Evolutionary conservation across 2,113 vertebrate species (phyloP), one percentile per base, ranked within the genome.

Genomic region (Columba janthina): DNA sequence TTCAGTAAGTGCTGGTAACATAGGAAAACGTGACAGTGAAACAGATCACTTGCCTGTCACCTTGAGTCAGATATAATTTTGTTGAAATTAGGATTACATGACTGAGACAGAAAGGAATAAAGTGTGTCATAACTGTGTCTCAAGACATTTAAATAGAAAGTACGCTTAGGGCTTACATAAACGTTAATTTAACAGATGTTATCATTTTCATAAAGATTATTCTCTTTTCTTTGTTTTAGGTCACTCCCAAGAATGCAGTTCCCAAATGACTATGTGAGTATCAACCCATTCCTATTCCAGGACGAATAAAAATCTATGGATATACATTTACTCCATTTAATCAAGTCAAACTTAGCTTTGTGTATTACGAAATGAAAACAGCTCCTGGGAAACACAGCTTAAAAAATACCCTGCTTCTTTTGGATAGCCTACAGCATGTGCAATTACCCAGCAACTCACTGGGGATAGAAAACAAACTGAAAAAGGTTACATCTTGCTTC

Each of bases 401-500:
- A 71, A 79, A 93, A 85, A 32, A 57, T 69, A 38, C 11, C 54
- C 36, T 46, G 24, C 54, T 88, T 90, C 69, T 84, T 89, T 84
- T 24, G 60, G 22, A 81, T 21, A 93, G 56, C 50, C 91, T 84
- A 66, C 58, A 91, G 87, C 91, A 85, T 44, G 54, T 22, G 16
- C 54, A 90, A 82, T 79, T 90, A 90, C 18, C 54, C 38, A 86
- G 75, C n/a, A 89, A 72, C 20, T 84, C 48, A 42, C 17, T 34
- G 42, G 58, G 38, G 60, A 92, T 1, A 83, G 26, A 85, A 97
- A 76, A 92, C 64, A 85, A 85, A 88, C 29, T 89, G 25, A 78
- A 92, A 75, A 92, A 88, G 51, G 57, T 88, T 92, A 90, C 67
- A 69, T 90, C 51, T 86, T 92, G 34, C 16, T 94, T 89, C 73